These are phyloP conservation scores for Agelastica alni DNA, from an alignment of 2,888 invertebrate genomes.

Conservation along the genomic window DNA sequence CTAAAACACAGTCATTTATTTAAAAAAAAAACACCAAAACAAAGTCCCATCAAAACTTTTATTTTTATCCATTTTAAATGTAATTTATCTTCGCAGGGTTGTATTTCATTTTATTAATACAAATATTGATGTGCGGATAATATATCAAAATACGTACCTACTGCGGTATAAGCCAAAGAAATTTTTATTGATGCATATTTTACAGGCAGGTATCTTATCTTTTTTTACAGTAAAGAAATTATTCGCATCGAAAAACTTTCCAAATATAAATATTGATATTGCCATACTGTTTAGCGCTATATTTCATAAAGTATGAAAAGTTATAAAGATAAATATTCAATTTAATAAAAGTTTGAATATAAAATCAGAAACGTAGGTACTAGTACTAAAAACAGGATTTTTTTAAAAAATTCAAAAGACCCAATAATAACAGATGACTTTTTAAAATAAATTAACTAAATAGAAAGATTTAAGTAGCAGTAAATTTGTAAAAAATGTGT, in stretches of 20 bases:
- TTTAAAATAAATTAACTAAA: no score
- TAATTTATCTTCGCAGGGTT: neutral
- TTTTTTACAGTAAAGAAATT: neutral
- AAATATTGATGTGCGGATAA: constrained; percentile 4
- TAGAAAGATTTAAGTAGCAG: no score
- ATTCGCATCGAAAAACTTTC: neutral
- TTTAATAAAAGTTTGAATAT: neutral
- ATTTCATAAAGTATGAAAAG: neutral
- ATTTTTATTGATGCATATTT: neutral
- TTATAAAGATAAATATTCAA: neutral
- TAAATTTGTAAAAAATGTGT: no score
- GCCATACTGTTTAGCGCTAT: neutral
- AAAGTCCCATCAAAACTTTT: neutral
- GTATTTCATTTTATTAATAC: constrained; percentile 1
- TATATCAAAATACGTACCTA: neutral
- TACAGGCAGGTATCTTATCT: neutral
- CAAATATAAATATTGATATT: constrained; percentile 3
- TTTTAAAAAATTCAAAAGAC: no score
- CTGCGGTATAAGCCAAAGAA: neutral
- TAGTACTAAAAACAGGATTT: no score
- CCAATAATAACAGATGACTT: no score
- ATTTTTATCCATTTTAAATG: neutral
- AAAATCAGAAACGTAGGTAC: no score
- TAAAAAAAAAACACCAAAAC: neutral
- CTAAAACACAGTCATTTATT: neutral